Base-by-base conservation (phyloP, 2,888 invertebrate genomes). In the Pemphredon lugubris region DNA sequence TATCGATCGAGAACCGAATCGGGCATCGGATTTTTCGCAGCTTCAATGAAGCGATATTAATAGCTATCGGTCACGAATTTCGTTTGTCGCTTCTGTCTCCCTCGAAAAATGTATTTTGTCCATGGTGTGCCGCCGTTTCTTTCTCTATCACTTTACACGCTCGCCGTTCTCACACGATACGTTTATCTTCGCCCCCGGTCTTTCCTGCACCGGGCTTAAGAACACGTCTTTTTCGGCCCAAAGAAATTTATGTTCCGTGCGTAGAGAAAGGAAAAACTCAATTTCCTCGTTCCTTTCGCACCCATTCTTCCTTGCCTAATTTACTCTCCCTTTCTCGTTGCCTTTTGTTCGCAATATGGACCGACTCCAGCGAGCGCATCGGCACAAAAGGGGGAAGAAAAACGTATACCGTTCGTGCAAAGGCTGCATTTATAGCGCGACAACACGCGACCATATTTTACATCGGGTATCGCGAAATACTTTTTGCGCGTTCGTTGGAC, bases 231-330 rank as follows among this genome's bases (percentile, higher is more conserved):
- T 44, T 53, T 51, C 48, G 30, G 26, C 7, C 20, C 20, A 9
- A 20, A 6, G 42, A 44, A 60, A 60, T 55, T 55, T 55, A 55
- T 48, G 23, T 14, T 7, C 2, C 30, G 6, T 14, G 47, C 18
- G 18, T 14, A 18, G 44, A 6, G 1, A 6, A 18, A 50, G n/a
- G 11, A 65, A 40, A 45, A 47, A 66, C 51, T 26, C 50, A 57
- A 57, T 67, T 26, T 3, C 23, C 14, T 21, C 21, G 4, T 30
- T 45, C 6, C 14, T 48, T n/a, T 34, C 21, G 37, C 23, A 11
- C 34, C 2, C 44, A n/a, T 11, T 44, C 1, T 50, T 51, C 57
- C 47, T 58, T 64, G 39, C 61, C 65, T 55, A 53, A 75, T 66
- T 54, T 44, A 54, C 23, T 44, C 23, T 21, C 30, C 30, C 5